A percentile compares a stretch with the other conserved stretches of the same genome.
Conservation (phyloP, 1,140 invertebrate species). For the Megalonaias nervosa region DNA sequence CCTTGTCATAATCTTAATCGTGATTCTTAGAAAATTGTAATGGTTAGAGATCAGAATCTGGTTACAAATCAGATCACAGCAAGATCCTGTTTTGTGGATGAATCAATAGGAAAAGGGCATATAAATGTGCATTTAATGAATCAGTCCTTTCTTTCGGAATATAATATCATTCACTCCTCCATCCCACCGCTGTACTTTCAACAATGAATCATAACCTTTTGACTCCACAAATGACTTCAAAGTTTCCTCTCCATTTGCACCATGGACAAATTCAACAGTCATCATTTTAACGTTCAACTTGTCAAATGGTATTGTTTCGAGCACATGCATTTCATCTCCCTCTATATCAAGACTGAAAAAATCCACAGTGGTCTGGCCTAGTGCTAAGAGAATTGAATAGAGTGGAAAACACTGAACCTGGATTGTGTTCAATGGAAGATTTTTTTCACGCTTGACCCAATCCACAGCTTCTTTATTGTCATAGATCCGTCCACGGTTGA, state of each 20-base stretch:
- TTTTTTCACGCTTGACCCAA: not conserved
- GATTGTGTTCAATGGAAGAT: conserved; percentile 8
- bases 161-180: conserved; percentile 43
- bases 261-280: conserved; percentile 37
- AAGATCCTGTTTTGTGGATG: too few species aligned
- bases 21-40: too few species aligned
- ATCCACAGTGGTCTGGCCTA: conserved; percentile 80
- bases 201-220: conserved; percentile 39
- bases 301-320: conserved; percentile 75
- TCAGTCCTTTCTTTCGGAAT: conserved; percentile 37
- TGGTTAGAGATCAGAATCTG: too few species aligned
- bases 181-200: conserved; percentile 34
- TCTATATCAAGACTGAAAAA: conserved; percentile 82
- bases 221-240: conserved; percentile 33
- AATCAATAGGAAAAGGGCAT: too few species aligned
- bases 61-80: too few species aligned
- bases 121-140: conserved; percentile 4
- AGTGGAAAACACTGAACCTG: conserved; percentile 87
- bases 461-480: too few species aligned
- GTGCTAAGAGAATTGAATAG: conserved; percentile 84
- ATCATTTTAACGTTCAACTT: conserved; percentile 70
- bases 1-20: too few species aligned
- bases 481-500: too few species aligned
- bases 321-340: conserved; percentile 75
- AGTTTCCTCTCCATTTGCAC: not conserved